These are phyloP conservation scores for Pammene fasciana DNA, from an alignment of 2,888 invertebrate genomes.

Conservation along the genomic window DNA sequence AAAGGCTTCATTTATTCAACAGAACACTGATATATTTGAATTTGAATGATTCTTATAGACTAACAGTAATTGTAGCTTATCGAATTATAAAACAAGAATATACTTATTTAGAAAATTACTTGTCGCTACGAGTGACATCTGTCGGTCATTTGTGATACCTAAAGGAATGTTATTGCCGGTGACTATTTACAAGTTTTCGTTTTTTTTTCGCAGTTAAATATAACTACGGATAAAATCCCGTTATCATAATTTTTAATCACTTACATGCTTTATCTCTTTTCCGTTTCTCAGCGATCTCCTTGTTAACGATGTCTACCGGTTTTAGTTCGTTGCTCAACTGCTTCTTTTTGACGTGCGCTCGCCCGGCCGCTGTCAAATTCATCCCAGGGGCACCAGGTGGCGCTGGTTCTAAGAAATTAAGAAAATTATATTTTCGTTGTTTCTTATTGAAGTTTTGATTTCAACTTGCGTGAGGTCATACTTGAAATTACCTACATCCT, in stretches of 20 bases:
- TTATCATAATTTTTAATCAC: constrained; percentile 35
- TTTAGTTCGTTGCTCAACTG: constrained; percentile 60
- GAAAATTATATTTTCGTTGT: neutral
- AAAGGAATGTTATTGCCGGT: too few species aligned
- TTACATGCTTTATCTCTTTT: constrained; percentile 73
- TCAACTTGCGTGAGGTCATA: neutral
- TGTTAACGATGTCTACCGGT: constrained; percentile 72
- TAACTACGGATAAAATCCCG: too few species aligned
- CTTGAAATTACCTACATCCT: constrained; percentile 18
- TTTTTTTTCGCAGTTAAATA: too few species aligned
- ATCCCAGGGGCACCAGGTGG: constrained; percentile 58
- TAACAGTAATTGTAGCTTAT: too few species aligned
- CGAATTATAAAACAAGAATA: too few species aligned
- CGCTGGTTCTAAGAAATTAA: constrained; percentile 46
- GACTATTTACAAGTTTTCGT: too few species aligned
- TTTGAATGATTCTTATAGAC: too few species aligned
- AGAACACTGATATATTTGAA: too few species aligned
- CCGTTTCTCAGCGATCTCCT: constrained; percentile 72
- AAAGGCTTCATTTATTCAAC: too few species aligned
- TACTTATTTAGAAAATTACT: too few species aligned
- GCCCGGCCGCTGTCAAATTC: constrained; percentile 72
- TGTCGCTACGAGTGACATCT: too few species aligned
- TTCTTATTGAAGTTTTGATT: neutral
- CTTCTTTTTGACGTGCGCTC: constrained; percentile 67
- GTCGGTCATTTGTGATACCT: too few species aligned